phyloP scores from a whole-genome alignment of 2,113 vertebrate species.

The Muntiacus reevesi region DNA sequence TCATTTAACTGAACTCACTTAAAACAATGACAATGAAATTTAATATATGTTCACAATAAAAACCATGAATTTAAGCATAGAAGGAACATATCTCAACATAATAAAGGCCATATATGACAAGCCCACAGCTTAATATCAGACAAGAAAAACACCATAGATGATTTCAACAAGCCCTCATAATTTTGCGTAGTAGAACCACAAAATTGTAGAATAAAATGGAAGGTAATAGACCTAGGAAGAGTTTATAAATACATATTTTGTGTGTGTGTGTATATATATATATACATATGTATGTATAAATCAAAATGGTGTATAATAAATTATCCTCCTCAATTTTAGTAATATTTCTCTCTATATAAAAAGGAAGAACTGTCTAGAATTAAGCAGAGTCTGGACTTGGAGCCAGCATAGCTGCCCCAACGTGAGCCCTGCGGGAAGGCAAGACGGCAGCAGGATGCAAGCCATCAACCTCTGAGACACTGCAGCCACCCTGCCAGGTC shows the following conservation, averaged over 20 bases:
- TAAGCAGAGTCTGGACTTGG: not conserved
- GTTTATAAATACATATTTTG: not conserved
- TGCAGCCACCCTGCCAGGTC: not conserved
- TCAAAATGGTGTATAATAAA: not conserved
- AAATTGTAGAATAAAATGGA: not conserved
- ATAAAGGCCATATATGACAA: not conserved
- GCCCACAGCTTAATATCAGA: not conserved
- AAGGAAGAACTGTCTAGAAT: not conserved
- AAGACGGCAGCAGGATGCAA: not conserved
- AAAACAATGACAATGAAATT: not conserved
- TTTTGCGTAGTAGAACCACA: not conserved
- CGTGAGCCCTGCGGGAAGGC: not conserved
- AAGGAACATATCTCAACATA: not conserved
- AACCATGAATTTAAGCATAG: not conserved
- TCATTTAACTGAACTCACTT: not conserved
- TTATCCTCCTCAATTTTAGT: not conserved
- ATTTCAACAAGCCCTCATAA: not conserved
- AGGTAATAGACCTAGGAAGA: not conserved
- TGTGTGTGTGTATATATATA: not conserved
- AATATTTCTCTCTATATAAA: not conserved
- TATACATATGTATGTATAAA: not conserved
- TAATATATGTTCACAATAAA: not conserved
- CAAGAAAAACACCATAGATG: not conserved
- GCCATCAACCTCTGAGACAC: not conserved
- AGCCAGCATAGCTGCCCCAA: not conserved